Conservation (phyloP, 2,888 invertebrate genomes). For the Acronicta psi region DNA sequence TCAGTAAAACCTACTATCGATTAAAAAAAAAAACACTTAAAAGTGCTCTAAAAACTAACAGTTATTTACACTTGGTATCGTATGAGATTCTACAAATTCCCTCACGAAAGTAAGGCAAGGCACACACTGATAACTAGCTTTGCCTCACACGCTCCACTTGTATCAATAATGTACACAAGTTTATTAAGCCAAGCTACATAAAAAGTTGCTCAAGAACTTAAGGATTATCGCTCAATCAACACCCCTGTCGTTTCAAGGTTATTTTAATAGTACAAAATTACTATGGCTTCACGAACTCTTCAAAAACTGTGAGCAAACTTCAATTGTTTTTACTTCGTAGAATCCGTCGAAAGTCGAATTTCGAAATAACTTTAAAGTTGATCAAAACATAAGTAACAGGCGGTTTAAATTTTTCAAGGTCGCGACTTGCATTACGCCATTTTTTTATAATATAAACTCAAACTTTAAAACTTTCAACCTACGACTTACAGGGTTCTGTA, state of each 20-base stretch:
- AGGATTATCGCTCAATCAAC: constrained; percentile 39
- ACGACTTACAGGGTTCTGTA: too few relatives aligned
- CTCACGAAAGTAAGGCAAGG: constrained; percentile 41
- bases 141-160: constrained; percentile 35
- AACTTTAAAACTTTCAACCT: too few relatives aligned
- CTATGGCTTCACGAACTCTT: constrained; percentile 1
- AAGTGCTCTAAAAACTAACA: constrained; percentile 44
- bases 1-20: constrained; percentile 40
- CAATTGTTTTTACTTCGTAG: neutral
- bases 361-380: constrained; percentile 3
- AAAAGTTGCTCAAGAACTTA: constrained; percentile 41
- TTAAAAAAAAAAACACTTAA: constrained; percentile 40
- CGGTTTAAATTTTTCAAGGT: neutral
- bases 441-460: too few relatives aligned
- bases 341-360: neutral
- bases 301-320: constrained; percentile 12
- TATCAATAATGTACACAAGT: constrained; percentile 24
- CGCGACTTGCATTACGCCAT: too few relatives aligned
- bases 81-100: constrained; percentile 50
- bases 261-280: constrained; percentile 30
- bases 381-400: neutral
- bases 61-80: constrained; percentile 43
- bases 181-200: constrained; percentile 30
- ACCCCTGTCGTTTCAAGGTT: constrained; percentile 21
- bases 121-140: constrained; percentile 33